These are phyloP conservation scores for Malurus splendens DNA, from an alignment of 2,797 vertebrate species.

Conservation along the genomic window DNA sequence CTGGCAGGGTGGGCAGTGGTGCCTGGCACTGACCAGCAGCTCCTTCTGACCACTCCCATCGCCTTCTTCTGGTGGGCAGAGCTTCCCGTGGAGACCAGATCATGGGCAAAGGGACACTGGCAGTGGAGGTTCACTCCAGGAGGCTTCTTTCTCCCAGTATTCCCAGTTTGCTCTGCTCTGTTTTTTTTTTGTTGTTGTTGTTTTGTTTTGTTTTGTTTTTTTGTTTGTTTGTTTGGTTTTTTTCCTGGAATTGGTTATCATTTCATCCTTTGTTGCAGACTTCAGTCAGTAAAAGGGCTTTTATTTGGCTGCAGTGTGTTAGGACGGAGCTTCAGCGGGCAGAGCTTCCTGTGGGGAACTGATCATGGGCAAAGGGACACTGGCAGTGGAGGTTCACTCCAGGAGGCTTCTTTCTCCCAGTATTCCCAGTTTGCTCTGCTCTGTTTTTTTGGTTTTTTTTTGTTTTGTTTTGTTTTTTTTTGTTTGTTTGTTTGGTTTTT, in stretches of 20 bases:
- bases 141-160: neutral
- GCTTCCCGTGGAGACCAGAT: neutral
- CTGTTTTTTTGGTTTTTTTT: neutral
- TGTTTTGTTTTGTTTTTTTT: too few relatives aligned
- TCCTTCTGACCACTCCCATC: fast-evolving
- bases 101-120: neutral
- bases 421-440: neutral
- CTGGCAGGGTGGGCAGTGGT: neutral
- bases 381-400: neutral
- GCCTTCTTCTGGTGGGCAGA: neutral
- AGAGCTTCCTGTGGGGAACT: neutral
- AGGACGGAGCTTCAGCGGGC: neutral
- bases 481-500: too few relatives aligned
- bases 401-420: neutral
- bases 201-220: too few relatives aligned
- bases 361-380: neutral
- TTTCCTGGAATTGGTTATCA: neutral
- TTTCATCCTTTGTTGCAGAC: neutral
- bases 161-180: neutral
- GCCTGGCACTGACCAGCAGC: neutral
- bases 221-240: too few relatives aligned
- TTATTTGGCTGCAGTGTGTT: neutral
- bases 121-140: neutral
- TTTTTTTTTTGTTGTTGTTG: neutral
- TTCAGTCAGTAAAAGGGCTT: neutral